Evolutionary conservation across 2,888 invertebrate species (phyloP).

Genomic region (Drosophila flavopinicola): DNA sequence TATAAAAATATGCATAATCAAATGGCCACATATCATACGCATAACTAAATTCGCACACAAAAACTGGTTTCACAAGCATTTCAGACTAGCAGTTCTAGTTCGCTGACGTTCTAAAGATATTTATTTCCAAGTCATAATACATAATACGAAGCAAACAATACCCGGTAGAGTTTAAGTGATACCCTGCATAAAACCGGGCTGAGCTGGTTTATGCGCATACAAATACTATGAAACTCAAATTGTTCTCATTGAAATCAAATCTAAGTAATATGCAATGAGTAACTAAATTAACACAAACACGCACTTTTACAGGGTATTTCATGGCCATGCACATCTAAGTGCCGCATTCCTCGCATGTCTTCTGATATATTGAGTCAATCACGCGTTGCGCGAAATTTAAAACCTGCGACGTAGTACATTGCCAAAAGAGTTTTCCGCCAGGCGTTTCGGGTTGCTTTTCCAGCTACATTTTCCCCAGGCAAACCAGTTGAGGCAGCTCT

Average conservation of each 20-base stretch:
- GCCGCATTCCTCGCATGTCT: constrained; percentile 1
- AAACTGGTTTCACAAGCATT: constrained; percentile 45
- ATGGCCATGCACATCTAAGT: not conserved
- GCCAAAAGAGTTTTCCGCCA: constrained; percentile 63
- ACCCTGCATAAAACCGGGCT: constrained; percentile 2
- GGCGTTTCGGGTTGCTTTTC: constrained; percentile 43
- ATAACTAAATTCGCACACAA: constrained; percentile 35
- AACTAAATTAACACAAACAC: no score
- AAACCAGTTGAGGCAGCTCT: constrained; percentile 44
- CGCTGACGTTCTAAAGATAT: constrained; percentile 16
- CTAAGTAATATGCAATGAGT: no score
- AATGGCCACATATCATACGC: constrained; percentile 3
- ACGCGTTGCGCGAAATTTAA: constrained; percentile 52
- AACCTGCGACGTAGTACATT: constrained; percentile 57
- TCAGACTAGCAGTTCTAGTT: constrained; percentile 42
- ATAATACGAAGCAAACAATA: constrained; percentile 6
- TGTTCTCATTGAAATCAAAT: not conserved
- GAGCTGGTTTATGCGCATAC: no score
- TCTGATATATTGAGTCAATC: constrained; percentile 35
- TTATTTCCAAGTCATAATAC: constrained; percentile 6
- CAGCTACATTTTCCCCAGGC: constrained; percentile 48
- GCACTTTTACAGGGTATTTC: constrained; percentile 35
- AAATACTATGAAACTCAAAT: no score
- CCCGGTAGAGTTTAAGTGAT: constrained; percentile 8
- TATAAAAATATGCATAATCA: not conserved